Evolutionary conservation across 92 coral and sea anemone species (phyloP), one percentile per base, ranked within the genome.

Genomic region (Epizoanthus fatuus): DNA sequence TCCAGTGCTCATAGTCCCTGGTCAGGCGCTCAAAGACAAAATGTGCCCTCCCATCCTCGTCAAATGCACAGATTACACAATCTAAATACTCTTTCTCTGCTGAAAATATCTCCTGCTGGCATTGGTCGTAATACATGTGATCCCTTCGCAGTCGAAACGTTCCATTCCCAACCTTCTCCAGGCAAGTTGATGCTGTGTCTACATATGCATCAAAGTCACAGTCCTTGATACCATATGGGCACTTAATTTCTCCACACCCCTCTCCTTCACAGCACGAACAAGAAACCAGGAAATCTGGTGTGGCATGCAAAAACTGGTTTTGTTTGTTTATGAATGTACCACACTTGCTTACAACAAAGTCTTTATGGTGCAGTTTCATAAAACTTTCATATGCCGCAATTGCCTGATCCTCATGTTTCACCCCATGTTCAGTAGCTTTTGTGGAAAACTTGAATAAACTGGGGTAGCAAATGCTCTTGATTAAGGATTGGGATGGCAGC

Each of bases 91-190:
- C 62, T 65, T 64, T 63, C 71, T 82, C 69, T 38, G 86, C 55
- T 11, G 69, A 59, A 47, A 79, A 86, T 25, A 88, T 49, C 59
- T 91, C 87, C 77, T 91, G 92, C 47, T 88, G 95, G 8, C 55
- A 84, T 66, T 92, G 95, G 74, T 78, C 81, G 71, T 77, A 91
- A 49, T 91, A 88, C 8, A 59, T 10, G 25, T 88, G 90, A 32
- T 84, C 77, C 65, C 95, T 85, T 75, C 84, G 73, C 7, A 84
- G 87, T 53, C 52, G 12, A 49, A 82, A 57, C 38, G 42, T 69
- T 11, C 84, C 90, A 55, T 86, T 65, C 42, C 25, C 25, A 22
- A 72, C 81, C 57, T 59, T 72, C 42, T 84, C 71, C 17, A 84
- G 88, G 79, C 82, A 84, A 68, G 81, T 42, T 12, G 82, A 73